phyloP scores from a whole-genome alignment of 1,140 invertebrate genomes.

The Babylonia areolata region DNA sequence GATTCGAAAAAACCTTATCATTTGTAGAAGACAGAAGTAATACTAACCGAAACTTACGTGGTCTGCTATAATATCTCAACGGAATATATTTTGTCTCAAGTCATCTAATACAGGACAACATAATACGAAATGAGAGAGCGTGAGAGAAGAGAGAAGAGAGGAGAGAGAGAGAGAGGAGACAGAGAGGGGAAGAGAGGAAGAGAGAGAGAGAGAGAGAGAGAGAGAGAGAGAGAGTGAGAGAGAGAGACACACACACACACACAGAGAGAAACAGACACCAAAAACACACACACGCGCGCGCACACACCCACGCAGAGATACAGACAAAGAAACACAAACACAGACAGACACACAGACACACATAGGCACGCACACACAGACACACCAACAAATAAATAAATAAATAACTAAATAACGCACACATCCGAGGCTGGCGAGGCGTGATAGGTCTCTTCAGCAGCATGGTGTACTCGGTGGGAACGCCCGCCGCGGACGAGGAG shows the following conservation, averaged over 20 bases:
- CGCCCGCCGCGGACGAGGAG: background rate
- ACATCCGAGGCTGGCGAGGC: background rate
- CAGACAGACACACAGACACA: background rate
- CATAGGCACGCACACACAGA: background rate
- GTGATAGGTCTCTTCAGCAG: background rate
- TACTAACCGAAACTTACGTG: no score
- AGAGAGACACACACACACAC: constrained; percentile 25
- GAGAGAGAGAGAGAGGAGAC: no score
- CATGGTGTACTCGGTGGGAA: background rate
- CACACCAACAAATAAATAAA: background rate
- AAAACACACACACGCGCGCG: no score
- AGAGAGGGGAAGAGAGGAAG: background rate
- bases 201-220: background rate
- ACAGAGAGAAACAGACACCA: constrained; percentile 9
- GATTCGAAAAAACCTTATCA: no score
- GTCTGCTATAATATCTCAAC: no score
- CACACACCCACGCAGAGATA: no score
- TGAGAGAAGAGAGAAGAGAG: no score
- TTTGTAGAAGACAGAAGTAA: no score
- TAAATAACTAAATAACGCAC: background rate
- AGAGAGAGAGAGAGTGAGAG: background rate
- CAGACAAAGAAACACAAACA: background rate
- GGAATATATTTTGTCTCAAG: no score
- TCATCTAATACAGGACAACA: no score
- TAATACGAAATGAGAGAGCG: no score